A percentile compares a stretch with the other conserved stretches of the same genome.
Conservation (phyloP, 2,797 vertebrate species). For the Amniataba percoides region DNA sequence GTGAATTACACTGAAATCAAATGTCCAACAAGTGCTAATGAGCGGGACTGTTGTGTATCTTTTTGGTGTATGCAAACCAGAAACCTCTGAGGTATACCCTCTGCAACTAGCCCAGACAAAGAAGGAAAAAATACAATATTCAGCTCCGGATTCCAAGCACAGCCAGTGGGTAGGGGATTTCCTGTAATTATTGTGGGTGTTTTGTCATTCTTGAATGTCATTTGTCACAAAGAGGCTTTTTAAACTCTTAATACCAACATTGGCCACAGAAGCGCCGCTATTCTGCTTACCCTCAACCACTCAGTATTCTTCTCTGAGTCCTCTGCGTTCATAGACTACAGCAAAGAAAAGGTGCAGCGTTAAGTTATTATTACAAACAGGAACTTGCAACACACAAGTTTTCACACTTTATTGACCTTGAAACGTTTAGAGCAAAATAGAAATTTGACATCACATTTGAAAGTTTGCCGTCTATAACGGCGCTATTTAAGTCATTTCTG, state of each 20-base stretch:
- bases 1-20: slow-evolving; percentile 21
- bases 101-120: neutral
- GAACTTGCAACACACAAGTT: neutral
- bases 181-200: slow-evolving; percentile 6
- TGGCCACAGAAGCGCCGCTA: slow-evolving; percentile 26
- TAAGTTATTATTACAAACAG: neutral
- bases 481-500: neutral
- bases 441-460: slow-evolving; percentile 14
- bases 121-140: slow-evolving; percentile 10
- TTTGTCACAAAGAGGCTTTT: neutral
- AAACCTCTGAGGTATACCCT: neutral
- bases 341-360: neutral
- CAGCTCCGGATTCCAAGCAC: neutral
- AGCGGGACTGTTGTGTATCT: neutral
- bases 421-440: neutral
- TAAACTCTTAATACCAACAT: neutral
- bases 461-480: neutral
- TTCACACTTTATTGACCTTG: neutral
- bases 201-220: slow-evolving; percentile 14
- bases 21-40: slow-evolving; percentile 12
- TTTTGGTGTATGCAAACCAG: neutral
- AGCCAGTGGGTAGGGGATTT: neutral
- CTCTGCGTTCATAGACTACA: accelerated
- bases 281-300: neutral
- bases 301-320: slow-evolving; percentile 3